Evolutionary conservation across 2,113 vertebrate genomes (phyloP), one percentile per base, ranked within the genome.

Genomic region (Saguinus midas): DNA sequence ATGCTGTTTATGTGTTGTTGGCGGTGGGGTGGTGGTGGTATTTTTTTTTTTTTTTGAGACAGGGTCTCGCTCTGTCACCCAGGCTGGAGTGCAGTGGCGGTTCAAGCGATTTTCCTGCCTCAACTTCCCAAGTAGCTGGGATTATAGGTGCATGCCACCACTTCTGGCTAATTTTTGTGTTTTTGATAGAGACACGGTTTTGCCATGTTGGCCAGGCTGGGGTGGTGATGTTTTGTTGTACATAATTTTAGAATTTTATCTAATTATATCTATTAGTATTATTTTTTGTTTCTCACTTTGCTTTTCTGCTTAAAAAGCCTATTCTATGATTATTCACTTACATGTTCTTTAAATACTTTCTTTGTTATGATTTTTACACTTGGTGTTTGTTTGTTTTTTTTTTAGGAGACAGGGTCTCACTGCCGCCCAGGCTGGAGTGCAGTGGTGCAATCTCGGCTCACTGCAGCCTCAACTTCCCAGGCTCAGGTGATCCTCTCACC

Each of bases 231-330:
- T 87, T 78, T 20, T 64, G 16, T 45, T 90, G 18, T 84, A 58
- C 14, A 29, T 93, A 73, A 75, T 87, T 90, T 86, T 32, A 6
- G 48, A 73, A 52, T 66, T 84, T 85, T 85, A 45, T 40, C 12
- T n/a, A 75, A 37, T 86, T 91, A 66, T 79, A 84, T 83, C 35
- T 87, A 25, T 93, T 68, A 76, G n/a, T 87, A 6, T 45, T 61
- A 64, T 52, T 70, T 80, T 80, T 89, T 91, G 32, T 95, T 96
- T 94, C 75, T 76, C 76, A 70, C 43, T 78, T 87, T 94, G 35
- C 61, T 92, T 90, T 94, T 79, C 52, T 94, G 64, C 1, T 45
- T 85, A 73, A 87, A 97, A 90, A 17, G 10, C 32, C 84, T 79
- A 32, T 21, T 23, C 21, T 11, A 82, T 61, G 18, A 61, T 18